Percentiles rank a stretch among this genome's conserved stretches.
phyloP scores from a whole-genome alignment of 2,888 invertebrate species.

The Phorcus lineatus region DNA sequence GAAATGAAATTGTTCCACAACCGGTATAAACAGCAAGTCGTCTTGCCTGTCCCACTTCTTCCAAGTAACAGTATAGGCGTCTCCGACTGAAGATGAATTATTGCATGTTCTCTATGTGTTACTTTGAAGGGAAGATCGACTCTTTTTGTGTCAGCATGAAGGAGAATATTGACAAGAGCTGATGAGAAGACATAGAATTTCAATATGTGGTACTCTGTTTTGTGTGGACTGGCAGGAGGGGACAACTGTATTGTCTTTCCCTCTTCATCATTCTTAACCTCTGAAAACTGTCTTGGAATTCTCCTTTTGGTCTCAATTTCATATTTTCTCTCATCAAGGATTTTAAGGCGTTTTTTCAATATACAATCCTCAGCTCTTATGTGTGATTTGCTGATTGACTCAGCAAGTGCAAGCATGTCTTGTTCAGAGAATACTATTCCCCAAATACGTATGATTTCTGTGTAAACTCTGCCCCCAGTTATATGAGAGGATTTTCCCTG shows the following conservation, averaged over 20 bases:
- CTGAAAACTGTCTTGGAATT: background rate
- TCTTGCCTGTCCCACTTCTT: constrained; percentile 71
- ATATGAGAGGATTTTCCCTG: constrained; percentile 43
- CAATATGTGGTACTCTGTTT: constrained; percentile 67
- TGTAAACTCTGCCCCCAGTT: constrained; percentile 60
- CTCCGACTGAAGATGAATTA: constrained; percentile 58
- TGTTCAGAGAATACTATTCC: constrained; percentile 43
- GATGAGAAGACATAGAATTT: constrained; percentile 69
- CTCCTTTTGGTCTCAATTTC: background rate
- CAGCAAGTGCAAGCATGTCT: constrained; percentile 29
- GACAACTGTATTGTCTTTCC: constrained; percentile 43
- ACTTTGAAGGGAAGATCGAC: constrained; percentile 70
- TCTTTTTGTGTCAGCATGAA: constrained; percentile 56
- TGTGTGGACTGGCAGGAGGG: constrained; percentile 66
- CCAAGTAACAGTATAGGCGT: constrained; percentile 67
- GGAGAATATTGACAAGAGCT: constrained; percentile 57
- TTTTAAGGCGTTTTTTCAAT: background rate
- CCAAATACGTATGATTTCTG: constrained; percentile 61
- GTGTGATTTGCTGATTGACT: background rate
- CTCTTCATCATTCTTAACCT: background rate
- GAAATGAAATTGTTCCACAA: constrained; percentile 63
- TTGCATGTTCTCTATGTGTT: constrained; percentile 67
- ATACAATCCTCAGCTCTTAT: background rate
- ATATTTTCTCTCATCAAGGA: background rate
- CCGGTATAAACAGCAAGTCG: constrained; percentile 69